These are phyloP conservation scores for crab-eating macaque (Macaca fascicularis) DNA, from an alignment of 2,113 vertebrate genomes.

Conservation along the genomic window DNA sequence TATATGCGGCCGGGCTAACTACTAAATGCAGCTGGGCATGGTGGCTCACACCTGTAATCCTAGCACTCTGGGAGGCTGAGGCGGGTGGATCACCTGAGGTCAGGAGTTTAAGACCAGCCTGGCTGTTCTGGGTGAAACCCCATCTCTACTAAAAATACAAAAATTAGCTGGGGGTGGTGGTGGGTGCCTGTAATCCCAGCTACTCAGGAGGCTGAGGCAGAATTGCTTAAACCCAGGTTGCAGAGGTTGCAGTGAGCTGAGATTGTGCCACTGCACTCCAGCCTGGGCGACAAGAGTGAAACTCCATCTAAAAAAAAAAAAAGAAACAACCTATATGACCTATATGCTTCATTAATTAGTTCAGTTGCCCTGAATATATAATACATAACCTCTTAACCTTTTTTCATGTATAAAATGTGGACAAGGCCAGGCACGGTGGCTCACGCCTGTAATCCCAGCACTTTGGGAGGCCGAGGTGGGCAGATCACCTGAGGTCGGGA, in stretches of 20 bases:
- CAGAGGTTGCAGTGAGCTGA: background rate
- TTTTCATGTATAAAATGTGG: background rate
- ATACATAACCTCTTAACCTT: background rate
- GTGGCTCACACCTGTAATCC: background rate
- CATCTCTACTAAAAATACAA: background rate
- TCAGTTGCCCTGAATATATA: background rate
- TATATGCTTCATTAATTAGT: slow-evolving; percentile 10
- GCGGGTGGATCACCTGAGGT: background rate
- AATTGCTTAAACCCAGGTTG: background rate
- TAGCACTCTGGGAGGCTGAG: too few species aligned
- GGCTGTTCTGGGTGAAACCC: background rate
- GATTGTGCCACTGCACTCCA: background rate
- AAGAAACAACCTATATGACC: background rate
- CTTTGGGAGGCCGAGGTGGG: too few species aligned
- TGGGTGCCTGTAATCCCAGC: too few species aligned
- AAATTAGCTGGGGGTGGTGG: background rate
- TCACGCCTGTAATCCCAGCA: too few species aligned
- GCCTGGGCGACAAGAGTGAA: background rate
- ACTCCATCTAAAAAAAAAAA: background rate
- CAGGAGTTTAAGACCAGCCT: background rate
- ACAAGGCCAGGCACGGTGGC: background rate
- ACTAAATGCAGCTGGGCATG: background rate
- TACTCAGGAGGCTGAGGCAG: background rate
- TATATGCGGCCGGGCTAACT: too few species aligned
- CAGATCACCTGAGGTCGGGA: too few species aligned